phyloP scores from a whole-genome alignment of 2,113 vertebrate species.

The Xyrauchen texanus region DNA sequence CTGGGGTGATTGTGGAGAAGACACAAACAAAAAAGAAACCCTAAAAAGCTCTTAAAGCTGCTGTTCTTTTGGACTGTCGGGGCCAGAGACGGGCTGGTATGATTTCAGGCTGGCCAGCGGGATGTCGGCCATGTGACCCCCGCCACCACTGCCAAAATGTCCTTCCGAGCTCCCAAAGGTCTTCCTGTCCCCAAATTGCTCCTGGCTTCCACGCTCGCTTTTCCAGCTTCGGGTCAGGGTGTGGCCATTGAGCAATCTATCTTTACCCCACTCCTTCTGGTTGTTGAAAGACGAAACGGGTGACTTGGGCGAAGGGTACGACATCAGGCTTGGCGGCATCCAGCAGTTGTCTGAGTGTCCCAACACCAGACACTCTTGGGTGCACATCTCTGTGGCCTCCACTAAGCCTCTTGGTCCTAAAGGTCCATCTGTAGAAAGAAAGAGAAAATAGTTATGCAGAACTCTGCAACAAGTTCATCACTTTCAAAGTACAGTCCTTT shows the following conservation, averaged over 20 bases:
- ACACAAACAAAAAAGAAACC: conserved; percentile 1
- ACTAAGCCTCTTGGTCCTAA: conserved; percentile 92
- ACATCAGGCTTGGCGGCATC: conserved; percentile 92
- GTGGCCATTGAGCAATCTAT: conserved; percentile 97
- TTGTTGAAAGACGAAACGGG: conserved; percentile 89
- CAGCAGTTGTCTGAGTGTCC: conserved; percentile 99
- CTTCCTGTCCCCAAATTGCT: conserved; percentile 94
- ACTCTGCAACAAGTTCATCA: too few relatives aligned
- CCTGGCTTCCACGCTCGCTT: conserved; percentile 86
- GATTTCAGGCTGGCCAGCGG: conserved; percentile 95
- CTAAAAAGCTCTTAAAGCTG: conserved; percentile 85
- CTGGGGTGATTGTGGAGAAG: conserved; percentile 7
- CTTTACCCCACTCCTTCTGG: conserved; percentile 96
- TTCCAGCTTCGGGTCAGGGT: conserved; percentile 95
- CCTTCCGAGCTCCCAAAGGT: conserved; percentile 88
- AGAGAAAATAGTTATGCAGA: conserved; percentile 16
- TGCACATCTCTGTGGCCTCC: conserved; percentile 98
- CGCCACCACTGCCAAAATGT: conserved; percentile 80
- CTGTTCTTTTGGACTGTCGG: conserved; percentile 94
- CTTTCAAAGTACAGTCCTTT: too few relatives aligned
- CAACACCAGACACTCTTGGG: conserved; percentile 95
- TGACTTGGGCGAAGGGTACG: conserved; percentile 93
- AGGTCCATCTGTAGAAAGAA: conserved; percentile 81
- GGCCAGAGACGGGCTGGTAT: conserved; percentile 86
- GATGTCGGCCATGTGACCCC: conserved; percentile 89